Conservation (phyloP, 2,113 vertebrate genomes). For the Neotragus moschatus region DNA sequence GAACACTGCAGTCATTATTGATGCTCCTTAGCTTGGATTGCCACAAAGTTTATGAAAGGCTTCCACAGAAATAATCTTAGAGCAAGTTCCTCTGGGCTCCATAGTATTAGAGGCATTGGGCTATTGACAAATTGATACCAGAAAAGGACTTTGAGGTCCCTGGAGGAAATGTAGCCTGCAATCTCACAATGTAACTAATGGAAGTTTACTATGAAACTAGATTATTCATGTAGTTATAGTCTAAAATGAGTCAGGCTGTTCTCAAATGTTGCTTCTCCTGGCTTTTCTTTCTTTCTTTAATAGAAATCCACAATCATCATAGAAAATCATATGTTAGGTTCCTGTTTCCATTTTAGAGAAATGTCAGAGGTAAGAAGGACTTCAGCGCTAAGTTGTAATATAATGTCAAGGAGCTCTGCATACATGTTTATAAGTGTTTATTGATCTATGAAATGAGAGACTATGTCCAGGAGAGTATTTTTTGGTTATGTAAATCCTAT, state of each 20-base stretch:
- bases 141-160: constrained; percentile 38
- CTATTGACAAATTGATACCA: constrained; percentile 45
- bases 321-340: neutral
- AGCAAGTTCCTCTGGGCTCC: neutral
- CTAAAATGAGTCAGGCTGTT: neutral
- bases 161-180: neutral
- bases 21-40: constrained; percentile 24
- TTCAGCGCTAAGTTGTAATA: neutral
- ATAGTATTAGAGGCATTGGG: neutral
- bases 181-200: neutral
- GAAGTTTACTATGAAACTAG: neutral
- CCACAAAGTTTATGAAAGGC: constrained; percentile 17
- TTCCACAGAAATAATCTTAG: constrained; percentile 25
- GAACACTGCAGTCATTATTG: neutral
- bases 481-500: constrained; percentile 5
- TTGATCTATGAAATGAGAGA: constrained; percentile 58
- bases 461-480: constrained; percentile 54
- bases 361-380: neutral
- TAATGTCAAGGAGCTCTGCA: constrained; percentile 28
- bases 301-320: neutral
- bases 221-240: neutral
- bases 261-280: neutral
- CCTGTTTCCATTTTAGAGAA: neutral
- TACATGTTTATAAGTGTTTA: constrained; percentile 59
- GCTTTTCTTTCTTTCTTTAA: neutral